Evolutionary conservation across 2,113 vertebrate species (phyloP).

Genomic region (Perca flavescens): DNA sequence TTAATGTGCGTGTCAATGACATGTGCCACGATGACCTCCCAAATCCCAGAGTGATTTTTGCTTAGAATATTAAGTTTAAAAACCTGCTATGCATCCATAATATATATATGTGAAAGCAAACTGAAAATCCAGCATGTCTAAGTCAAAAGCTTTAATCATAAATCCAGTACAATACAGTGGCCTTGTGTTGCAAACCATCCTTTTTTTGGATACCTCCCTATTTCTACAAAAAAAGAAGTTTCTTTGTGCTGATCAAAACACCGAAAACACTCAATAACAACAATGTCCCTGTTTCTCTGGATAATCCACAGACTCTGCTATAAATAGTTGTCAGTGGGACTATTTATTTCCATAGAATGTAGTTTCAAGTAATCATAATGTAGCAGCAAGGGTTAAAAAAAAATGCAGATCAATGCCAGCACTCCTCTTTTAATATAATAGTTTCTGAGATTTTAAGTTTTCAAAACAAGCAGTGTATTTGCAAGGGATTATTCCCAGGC

Average conservation of each 20-base stretch:
- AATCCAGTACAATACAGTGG: neutral
- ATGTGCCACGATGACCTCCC: neutral
- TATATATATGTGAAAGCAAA: neutral
- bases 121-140: neutral
- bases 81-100: neutral
- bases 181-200: neutral
- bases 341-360: neutral
- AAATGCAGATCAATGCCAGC: neutral
- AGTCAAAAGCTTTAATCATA: neutral
- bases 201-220: neutral
- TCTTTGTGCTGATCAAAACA: slow-evolving; percentile 17
- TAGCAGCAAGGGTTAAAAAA: neutral
- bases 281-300: neutral
- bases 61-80: neutral
- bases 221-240: neutral
- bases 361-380: slow-evolving; percentile 7
- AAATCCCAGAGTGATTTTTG: neutral
- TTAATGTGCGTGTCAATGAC: neutral
- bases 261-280: neutral
- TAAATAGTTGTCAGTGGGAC: neutral
- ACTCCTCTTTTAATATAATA: neutral
- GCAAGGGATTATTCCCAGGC: neutral
- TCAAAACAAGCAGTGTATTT: neutral
- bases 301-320: neutral
- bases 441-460: neutral